Evolutionary conservation across 2,797 vertebrate genomes (phyloP).

Genomic region (Cryptoprocta ferox): DNA sequence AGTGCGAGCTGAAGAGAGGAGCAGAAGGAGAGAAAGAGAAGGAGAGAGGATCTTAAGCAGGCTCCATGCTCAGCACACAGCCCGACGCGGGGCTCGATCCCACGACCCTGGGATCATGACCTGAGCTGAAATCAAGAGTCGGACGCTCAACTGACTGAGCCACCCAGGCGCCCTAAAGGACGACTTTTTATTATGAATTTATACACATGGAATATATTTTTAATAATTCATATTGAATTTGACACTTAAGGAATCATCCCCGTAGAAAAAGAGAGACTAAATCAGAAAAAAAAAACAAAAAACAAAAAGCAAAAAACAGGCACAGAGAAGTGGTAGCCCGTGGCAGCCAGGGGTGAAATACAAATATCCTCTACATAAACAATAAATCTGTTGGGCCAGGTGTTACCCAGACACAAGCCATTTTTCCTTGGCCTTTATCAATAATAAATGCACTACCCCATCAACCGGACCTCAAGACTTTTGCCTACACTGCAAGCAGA

Average conservation of each 20-base stretch:
- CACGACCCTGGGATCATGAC: no score
- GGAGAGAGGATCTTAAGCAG: no score
- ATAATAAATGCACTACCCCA: slow-evolving; percentile 50
- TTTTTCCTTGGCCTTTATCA: not conserved
- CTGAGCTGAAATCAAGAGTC: no score
- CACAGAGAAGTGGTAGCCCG: rapidly evolving
- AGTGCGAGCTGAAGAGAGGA: no score
- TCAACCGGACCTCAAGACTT: slow-evolving; percentile 32
- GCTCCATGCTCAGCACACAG: no score
- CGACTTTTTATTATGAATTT: not conserved
- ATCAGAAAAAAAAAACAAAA: not conserved
- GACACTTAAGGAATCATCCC: not conserved
- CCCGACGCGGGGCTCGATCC: no score
- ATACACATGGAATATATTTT: not conserved
- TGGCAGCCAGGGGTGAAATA: not conserved
- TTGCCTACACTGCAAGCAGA: slow-evolving; percentile 41
- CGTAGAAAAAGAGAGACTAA: not conserved
- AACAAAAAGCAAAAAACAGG: not conserved
- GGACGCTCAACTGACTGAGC: no score
- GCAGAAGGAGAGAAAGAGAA: no score
- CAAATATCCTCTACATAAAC: not conserved
- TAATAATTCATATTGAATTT: not conserved
- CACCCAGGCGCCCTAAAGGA: not conserved
- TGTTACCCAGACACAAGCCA: not conserved
- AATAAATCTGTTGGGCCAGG: not conserved